Evolutionary conservation across 2,888 invertebrate species (phyloP).

Genomic region (Heliconius ethilla): DNA sequence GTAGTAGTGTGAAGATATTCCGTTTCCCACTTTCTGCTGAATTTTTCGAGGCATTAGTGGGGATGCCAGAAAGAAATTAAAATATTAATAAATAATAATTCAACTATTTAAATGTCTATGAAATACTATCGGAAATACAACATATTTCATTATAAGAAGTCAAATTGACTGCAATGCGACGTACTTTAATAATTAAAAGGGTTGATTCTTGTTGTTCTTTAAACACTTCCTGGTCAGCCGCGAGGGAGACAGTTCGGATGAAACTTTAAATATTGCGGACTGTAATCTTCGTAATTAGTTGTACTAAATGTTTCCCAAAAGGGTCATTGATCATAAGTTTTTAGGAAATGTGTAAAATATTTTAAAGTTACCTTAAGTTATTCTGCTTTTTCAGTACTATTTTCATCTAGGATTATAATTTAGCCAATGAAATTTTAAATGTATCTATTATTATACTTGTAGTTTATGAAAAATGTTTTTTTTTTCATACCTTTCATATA

Average conservation of each 20-base stretch:
- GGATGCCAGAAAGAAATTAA: too few relatives aligned
- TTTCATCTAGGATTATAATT: neutral
- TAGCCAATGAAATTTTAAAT: neutral
- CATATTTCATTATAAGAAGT: constrained; percentile 29
- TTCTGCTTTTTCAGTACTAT: neutral
- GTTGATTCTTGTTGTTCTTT: constrained; percentile 46
- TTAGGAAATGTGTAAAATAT: neutral
- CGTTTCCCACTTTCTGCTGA: too few relatives aligned
- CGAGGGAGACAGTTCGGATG: constrained; percentile 39
- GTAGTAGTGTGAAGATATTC: too few relatives aligned
- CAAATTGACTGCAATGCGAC: constrained; percentile 49
- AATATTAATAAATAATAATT: too few relatives aligned
- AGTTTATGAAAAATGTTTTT: neutral
- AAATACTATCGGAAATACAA: neutral
- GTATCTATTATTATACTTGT: too few relatives aligned
- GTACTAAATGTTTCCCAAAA: constrained; percentile 41
- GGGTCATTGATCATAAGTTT: constrained; percentile 42
- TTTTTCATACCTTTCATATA: neutral
- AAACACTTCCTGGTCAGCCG: constrained; percentile 50
- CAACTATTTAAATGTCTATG: neutral
- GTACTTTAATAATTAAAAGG: constrained; percentile 46
- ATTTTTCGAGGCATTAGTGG: too few relatives aligned
- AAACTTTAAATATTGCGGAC: constrained; percentile 45
- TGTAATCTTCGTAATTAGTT: constrained; percentile 45
- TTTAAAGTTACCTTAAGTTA: neutral